Evolutionary conservation across 2,888 invertebrate species (phyloP).

Genomic region (Horisme vitalbata): DNA sequence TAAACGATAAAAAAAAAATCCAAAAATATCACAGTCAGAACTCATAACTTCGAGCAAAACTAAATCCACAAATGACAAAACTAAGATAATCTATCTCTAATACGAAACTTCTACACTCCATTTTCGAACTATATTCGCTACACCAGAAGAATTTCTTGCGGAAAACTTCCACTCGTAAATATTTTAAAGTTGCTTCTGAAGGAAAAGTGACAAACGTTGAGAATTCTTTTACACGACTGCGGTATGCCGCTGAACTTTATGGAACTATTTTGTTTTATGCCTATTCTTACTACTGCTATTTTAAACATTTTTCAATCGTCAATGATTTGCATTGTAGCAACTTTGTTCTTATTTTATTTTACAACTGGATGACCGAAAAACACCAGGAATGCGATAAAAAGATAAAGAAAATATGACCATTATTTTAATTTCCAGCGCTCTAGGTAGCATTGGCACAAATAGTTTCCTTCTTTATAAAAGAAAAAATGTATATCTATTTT

Average conservation of each 20-base stretch:
- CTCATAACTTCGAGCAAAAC: conserved; percentile 25
- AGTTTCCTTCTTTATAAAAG: too few relatives aligned
- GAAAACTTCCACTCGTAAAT: conserved; percentile 74
- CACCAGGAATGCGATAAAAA: too few relatives aligned
- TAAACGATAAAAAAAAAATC: not conserved
- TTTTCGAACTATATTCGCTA: conserved; percentile 68
- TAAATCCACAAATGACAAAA: conserved; percentile 32
- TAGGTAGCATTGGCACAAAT: too few relatives aligned
- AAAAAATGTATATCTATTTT: too few relatives aligned
- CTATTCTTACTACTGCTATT: too few relatives aligned
- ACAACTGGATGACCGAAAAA: too few relatives aligned
- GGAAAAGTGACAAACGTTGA: conserved; percentile 78
- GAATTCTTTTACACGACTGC: conserved; percentile 20
- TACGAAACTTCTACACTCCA: conserved; percentile 63
- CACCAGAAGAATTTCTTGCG: conserved; percentile 56
- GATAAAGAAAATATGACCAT: too few relatives aligned
- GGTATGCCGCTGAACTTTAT: not conserved
- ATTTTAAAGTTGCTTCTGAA: conserved; percentile 77
- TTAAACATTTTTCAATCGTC: too few relatives aligned
- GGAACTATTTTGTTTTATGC: too few relatives aligned
- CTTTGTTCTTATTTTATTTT: too few relatives aligned
- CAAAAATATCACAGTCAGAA: conserved; percentile 7
- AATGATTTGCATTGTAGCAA: not conserved
- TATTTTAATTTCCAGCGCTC: too few relatives aligned
- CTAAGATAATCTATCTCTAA: conserved; percentile 37